phyloP scores from a whole-genome alignment of 2,888 invertebrate genomes.

The Platycheirus rosarum region DNA sequence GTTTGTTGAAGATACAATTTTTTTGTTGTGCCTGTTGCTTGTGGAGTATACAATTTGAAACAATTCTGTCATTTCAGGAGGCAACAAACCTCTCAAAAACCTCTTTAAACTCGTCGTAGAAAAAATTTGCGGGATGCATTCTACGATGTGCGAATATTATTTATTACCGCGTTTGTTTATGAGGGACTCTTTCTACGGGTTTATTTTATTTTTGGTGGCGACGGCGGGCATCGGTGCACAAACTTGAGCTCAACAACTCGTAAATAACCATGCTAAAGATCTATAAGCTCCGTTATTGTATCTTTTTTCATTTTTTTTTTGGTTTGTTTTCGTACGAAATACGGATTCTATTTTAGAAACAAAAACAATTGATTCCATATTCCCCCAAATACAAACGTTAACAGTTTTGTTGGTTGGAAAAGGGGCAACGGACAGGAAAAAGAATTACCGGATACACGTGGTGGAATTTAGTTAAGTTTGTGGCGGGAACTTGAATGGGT shows the following conservation, averaged over 20 bases:
- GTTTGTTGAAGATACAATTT: conserved; percentile 47
- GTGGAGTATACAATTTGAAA: conserved; percentile 53
- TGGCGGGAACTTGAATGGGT: conserved; percentile 68
- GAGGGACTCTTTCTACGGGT: conserved; percentile 43
- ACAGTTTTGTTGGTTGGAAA: too few relatives aligned
- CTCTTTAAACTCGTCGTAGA: conserved; percentile 11
- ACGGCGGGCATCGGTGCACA: not conserved
- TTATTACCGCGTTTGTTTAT: conserved; percentile 58
- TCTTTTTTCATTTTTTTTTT: conserved; percentile 25
- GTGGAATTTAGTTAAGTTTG: conserved; percentile 59
- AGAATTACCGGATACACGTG: conserved; percentile 45
- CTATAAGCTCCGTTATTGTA: conserved; percentile 70
- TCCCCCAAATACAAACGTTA: too few relatives aligned
- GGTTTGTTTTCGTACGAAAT: conserved; percentile 18
- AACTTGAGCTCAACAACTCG: conserved; percentile 71
- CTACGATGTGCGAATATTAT: conserved; percentile 73
- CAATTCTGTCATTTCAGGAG: conserved; percentile 69
- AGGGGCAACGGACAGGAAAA: conserved; percentile 9
- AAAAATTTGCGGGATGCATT: conserved; percentile 42
- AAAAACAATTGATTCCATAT: too few relatives aligned
- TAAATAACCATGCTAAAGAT: conserved; percentile 71
- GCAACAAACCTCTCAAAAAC: not conserved
- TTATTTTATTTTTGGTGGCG: conserved; percentile 16
- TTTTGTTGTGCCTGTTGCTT: not conserved
- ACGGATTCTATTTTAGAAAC: conserved; percentile 52